Conservation (phyloP, 1,140 invertebrate genomes). For the Zaprionus ghesquierei region DNA sequence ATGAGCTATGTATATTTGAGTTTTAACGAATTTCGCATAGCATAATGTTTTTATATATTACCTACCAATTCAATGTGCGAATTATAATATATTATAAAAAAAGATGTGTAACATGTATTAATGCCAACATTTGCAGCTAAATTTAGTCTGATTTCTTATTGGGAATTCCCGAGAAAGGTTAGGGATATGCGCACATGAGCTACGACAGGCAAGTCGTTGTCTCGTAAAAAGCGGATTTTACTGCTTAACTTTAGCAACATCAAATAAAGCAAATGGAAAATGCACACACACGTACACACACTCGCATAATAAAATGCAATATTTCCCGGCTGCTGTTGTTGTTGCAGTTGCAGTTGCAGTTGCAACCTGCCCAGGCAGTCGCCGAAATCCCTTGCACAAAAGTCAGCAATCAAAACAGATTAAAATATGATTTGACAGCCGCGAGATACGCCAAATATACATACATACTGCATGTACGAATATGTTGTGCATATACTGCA, state of each 20-base stretch:
- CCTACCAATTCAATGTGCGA: no score
- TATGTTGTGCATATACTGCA: conserved; percentile 19
- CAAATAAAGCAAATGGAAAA: conserved; percentile 74
- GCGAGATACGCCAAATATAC: conserved; percentile 58
- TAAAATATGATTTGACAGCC: conserved; percentile 82
- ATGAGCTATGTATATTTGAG: no score
- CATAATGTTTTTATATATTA: no score
- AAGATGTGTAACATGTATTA: not conserved
- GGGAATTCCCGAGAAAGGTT: not conserved
- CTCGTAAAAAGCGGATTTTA: conserved; percentile 79
- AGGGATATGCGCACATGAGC: conserved; percentile 34
- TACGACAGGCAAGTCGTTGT: conserved; percentile 34
- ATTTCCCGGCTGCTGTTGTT: conserved; percentile 49
- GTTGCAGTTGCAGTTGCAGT: conserved; percentile 34
- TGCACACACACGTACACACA: conserved; percentile 26
- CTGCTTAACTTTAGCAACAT: conserved; percentile 71
- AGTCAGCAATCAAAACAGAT: conserved; percentile 83
- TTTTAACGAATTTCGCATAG: no score
- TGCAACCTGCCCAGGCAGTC: conserved; percentile 14
- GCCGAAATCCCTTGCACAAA: conserved; percentile 80
- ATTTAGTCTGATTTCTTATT: not conserved
- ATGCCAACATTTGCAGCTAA: not conserved
- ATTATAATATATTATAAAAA: no score
- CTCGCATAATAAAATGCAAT: conserved; percentile 78
- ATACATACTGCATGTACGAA: conserved; percentile 13